Conservation (phyloP, 2,888 invertebrate species). For the Epinotia bilunana region DNA sequence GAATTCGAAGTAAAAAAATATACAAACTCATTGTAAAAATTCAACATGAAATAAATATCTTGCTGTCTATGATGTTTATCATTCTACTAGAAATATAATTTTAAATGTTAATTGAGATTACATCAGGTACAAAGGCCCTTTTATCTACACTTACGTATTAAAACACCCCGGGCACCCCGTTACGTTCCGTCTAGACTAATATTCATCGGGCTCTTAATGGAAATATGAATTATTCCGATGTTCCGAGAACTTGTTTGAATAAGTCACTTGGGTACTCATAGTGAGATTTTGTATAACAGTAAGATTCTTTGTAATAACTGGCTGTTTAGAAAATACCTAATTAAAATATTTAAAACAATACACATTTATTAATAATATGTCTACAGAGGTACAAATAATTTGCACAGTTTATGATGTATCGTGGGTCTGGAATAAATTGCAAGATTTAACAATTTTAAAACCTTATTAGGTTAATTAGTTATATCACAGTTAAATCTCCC, state of each 20-base stretch:
- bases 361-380: no score
- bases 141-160: conserved; percentile 15
- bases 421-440: no score
- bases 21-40: no score
- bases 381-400: no score
- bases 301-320: not conserved
- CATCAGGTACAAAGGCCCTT: not conserved
- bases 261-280: conserved; percentile 24
- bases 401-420: no score
- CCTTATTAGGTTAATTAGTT: no score
- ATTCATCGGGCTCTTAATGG: conserved; percentile 56
- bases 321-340: not conserved
- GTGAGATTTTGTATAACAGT: not conserved
- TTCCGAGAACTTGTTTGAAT: conserved; percentile 40
- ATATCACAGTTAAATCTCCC: no score
- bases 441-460: no score
- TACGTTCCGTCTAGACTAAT: conserved; percentile 48
- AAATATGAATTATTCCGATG: conserved; percentile 58
- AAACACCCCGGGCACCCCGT: conserved; percentile 16
- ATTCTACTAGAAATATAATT: no score
- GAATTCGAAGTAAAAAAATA: no score
- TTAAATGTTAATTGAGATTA: not conserved
- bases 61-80: no score
- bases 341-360: no score
- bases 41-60: not conserved